Base-by-base conservation (phyloP, 2,113 vertebrate genomes). In the Plecturocebus donacophilus region DNA sequence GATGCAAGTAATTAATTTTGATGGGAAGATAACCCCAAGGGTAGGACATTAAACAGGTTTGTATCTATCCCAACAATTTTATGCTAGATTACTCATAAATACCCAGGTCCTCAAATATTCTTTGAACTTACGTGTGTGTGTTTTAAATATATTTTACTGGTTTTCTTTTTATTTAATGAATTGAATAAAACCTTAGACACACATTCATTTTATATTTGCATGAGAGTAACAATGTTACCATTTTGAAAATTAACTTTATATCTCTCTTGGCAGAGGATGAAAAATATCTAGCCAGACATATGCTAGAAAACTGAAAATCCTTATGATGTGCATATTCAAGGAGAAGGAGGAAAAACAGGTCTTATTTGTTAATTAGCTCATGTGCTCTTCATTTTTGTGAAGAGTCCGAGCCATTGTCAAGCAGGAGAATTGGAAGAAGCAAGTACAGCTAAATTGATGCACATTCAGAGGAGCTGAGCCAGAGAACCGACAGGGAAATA, bases 231-330 rank as follows among this genome's bases (percentile, higher is more conserved):
- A 75, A 11, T 58, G 38, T 49, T 58, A 47, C n/a, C 19, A 27
- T 90, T 83, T 21, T 81, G 14, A 91, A 97, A 90, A 32, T 40
- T 73, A 47, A 25, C 7, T 96, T 75, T n/a, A 38, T 91, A 30
- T 80, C 16, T 80, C 16, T 71, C 16, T 76, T 89, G 25, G n/a
- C 42, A 94, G 87, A 92, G 16, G 9, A 75, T 5, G 3, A 47
- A 84, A 86, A 90, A 87, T 27, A 75, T 64, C 5, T 87, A 87
- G 64, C 17, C 9, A 86, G 64, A 79, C 54, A 87, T 52, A 38
- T 56, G 12, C n/a, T 58, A 94, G 30, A 88, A 75, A 73, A 61
- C 10, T 80, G 89, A 85, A 90, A 56, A 35, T 73, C 73, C 54
- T 71, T 56, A 42, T 80, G 35, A 70, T 14, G 19, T 56, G 5